Percentiles rank a stretch among this genome's conserved stretches.
phyloP scores from a whole-genome alignment of 1,140 invertebrate species.

The Brachionus rotundiformis region DNA sequence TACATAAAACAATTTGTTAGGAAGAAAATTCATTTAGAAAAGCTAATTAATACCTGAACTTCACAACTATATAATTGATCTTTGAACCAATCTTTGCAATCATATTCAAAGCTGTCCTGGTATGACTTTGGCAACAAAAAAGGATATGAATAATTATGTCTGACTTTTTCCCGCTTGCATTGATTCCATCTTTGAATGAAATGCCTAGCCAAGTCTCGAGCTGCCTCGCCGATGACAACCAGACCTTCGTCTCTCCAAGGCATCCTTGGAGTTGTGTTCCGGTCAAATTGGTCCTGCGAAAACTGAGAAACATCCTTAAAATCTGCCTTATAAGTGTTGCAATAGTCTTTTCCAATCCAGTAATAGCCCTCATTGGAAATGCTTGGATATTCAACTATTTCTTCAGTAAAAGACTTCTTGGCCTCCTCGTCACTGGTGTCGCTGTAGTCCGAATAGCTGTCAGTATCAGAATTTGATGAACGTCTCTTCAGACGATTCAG shows the following conservation, averaged over 20 bases:
- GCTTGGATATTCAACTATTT: not conserved
- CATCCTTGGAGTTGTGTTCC: constrained; percentile 85
- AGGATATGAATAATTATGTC: constrained; percentile 42
- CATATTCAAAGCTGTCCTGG: not conserved
- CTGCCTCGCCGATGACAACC: constrained; percentile 78
- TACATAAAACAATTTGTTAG: too few species aligned
- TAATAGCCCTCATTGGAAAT: constrained; percentile 14
- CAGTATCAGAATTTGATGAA: not conserved
- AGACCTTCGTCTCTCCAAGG: constrained; percentile 96
- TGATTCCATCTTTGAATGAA: constrained; percentile 98
- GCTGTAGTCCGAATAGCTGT: constrained; percentile 1
- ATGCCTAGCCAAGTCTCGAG: constrained; percentile 87
- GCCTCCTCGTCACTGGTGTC: constrained; percentile 15
- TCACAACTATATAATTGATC: constrained; percentile 10
- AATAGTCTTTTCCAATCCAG: constrained; percentile 98
- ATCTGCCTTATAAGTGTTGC: constrained; percentile 97
- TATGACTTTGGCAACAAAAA: constrained; percentile 77
- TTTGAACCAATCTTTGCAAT: not conserved
- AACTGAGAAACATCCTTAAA: constrained; percentile 74
- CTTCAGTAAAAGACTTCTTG: constrained; percentile 17
- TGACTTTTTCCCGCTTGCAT: constrained; percentile 43
- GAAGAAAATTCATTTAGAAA: not conserved
- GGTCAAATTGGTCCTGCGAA: constrained; percentile 65
- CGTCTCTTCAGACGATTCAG: not conserved
- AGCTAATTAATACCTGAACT: not conserved